These are phyloP conservation scores for Gobionotothen gibberifrons DNA, from an alignment of 2,797 vertebrate genomes.

Conservation along the genomic window DNA sequence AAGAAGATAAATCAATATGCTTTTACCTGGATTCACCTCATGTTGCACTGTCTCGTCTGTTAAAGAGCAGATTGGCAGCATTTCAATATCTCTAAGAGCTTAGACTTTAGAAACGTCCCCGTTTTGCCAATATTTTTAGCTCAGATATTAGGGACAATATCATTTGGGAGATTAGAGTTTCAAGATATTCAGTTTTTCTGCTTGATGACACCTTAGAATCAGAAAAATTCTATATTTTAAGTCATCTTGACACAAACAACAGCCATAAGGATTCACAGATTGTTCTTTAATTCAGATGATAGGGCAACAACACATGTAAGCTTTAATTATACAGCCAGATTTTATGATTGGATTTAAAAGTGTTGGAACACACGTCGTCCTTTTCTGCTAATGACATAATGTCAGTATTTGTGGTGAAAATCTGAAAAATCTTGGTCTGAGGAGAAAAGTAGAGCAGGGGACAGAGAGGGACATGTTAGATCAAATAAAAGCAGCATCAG, in stretches of 20 bases:
- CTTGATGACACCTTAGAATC: neutral
- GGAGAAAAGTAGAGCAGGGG: conserved; percentile 22
- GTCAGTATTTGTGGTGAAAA: neutral
- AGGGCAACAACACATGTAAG: neutral
- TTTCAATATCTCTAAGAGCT: neutral
- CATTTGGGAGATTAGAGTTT: neutral
- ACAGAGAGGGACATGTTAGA: conserved; percentile 46
- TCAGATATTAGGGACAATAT: neutral
- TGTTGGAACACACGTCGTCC: conserved; percentile 12
- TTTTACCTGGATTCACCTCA: conserved; percentile 32
- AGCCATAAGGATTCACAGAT: conserved; percentile 12
- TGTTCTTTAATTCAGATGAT: neutral
- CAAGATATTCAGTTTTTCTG: neutral
- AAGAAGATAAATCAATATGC: conserved; percentile 25
- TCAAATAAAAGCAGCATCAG: conserved; percentile 65
- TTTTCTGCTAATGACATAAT: conserved; percentile 15
- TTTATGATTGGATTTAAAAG: conserved; percentile 9
- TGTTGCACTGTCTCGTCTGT: conserved; percentile 2
- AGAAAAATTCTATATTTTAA: neutral
- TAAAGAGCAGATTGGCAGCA: neutral
- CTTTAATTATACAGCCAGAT: neutral
- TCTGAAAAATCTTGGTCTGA: conserved; percentile 1
- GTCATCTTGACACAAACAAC: neutral
- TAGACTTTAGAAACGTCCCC: neutral
- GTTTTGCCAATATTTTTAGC: neutral